Evolutionary conservation across 2,888 invertebrate genomes (phyloP), one percentile per base, ranked within the genome.

Genomic region (Troides helena): DNA sequence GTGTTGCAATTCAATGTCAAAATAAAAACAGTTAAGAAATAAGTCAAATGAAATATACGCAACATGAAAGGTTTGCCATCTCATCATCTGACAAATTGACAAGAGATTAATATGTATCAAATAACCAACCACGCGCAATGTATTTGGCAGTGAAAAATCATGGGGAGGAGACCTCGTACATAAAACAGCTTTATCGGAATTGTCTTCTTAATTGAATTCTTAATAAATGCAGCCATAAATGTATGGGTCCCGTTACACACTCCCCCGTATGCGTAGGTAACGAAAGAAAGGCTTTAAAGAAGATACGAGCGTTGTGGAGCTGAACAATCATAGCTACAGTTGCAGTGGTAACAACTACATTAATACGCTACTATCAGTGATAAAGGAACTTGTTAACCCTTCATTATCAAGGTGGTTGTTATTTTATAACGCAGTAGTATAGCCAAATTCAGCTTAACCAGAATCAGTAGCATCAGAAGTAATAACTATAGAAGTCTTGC

Each of bases 171-270:
- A 67, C 53, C 60, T 67, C 67, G 67, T 67, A 70, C 64, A 67
- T 70, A 64, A 70, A 70, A 70, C 60, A 61, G 63, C 70, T 70
- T 70, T 70, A 70, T 70, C 67, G 57, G 67, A 61, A 67, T 72
- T 67, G 71, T 72, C 70, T 67, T 65, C 66, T 68, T 70, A 73
- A 73, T 73, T 73, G 71, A 68, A 73, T 71, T 73, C 70, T 72
- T 69, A 73, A 71, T 68, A 71, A 69, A 67, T 57, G 60, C 63
- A 67, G 50, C 67, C 59, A 70, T 70, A 70, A 67, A 67, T 58
- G 66, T 66, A 59, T 43, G 25, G 36, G 63, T 60, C 36, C 70
- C 70, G 70, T 70, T 70, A 63, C 56, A 56, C 21, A 58, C 23
- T 25, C 23, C n/a, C 36, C 23, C 23, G 10, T 30, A 65, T 62